These are phyloP conservation scores for Salvelinus namaycush DNA, from an alignment of 2,113 vertebrate species.

Conservation along the genomic window DNA sequence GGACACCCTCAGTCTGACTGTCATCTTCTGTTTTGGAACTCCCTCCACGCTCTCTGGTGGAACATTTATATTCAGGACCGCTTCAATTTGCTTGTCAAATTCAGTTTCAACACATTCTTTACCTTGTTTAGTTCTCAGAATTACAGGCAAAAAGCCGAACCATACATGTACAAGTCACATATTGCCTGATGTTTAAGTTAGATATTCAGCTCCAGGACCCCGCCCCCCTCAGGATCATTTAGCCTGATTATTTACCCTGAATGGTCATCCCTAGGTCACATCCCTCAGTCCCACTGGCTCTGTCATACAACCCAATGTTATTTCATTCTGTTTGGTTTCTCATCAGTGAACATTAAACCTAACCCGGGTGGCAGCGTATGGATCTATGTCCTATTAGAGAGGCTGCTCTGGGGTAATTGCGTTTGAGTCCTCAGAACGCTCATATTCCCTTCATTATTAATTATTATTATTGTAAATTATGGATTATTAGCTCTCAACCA, in stretches of 20 bases:
- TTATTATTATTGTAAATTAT: constrained; percentile 68
- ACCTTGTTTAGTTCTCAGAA: background rate
- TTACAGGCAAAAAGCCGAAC: too few relatives aligned
- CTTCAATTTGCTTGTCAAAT: constrained; percentile 44
- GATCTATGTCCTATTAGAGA: background rate
- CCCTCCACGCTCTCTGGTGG: constrained; percentile 7
- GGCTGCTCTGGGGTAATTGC: constrained; percentile 53
- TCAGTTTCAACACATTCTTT: background rate
- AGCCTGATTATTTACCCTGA: background rate
- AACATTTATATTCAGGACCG: background rate
- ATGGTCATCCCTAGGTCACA: background rate
- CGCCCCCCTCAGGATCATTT: too few relatives aligned
- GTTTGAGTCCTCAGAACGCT: constrained; percentile 56
- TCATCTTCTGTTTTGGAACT: constrained; percentile 28
- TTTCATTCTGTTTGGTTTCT: background rate
- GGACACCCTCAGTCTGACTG: constrained; percentile 26
- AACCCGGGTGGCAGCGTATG: too few relatives aligned
- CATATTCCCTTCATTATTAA: constrained; percentile 68
- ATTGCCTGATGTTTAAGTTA: too few relatives aligned
- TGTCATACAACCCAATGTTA: background rate
- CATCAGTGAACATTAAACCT: background rate
- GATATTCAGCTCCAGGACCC: too few relatives aligned
- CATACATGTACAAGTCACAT: too few relatives aligned
- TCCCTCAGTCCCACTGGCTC: background rate
- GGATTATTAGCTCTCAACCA: constrained; percentile 61